These are phyloP conservation scores for Melanotaenia trifasciata DNA, from an alignment of 2,797 vertebrate genomes.

Conservation along the genomic window DNA sequence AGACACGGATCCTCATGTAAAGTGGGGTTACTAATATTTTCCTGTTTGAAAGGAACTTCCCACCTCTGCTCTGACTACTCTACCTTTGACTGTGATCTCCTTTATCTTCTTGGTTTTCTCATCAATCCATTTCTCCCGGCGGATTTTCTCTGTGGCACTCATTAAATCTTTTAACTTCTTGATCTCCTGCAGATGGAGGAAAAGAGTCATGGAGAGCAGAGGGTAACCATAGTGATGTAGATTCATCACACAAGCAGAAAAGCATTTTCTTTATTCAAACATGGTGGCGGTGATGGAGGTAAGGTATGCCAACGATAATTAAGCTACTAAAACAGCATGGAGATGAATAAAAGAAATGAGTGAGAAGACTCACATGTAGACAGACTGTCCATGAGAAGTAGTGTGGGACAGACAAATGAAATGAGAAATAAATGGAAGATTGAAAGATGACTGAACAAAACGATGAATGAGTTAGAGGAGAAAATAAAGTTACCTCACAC, in stretches of 20 bases:
- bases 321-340: background rate
- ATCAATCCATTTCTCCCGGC: constrained; percentile 95
- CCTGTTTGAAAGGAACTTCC: too few species aligned
- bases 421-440: constrained; percentile 13
- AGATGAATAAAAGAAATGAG: constrained; percentile 17
- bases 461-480: constrained; percentile 9
- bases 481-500: constrained; percentile 88
- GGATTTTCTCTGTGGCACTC: constrained; percentile 92
- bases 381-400: constrained; percentile 52
- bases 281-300: background rate
- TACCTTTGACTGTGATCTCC: constrained; percentile 96
- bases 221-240: background rate
- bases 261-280: too few species aligned
- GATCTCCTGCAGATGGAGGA: constrained; percentile 86
- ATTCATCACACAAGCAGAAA: background rate
- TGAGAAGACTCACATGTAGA: constrained; percentile 69
- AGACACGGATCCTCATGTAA: too few species aligned
- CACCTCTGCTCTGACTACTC: background rate
- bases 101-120: constrained; percentile 98
- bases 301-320: background rate
- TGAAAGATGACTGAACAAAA: constrained; percentile 25
- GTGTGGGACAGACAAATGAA: constrained; percentile 34
- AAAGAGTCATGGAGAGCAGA: too few species aligned
- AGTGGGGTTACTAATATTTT: too few species aligned
- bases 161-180: constrained; percentile 95